Percentiles rank a stretch among this genome's conserved stretches.
phyloP scores from a whole-genome alignment of 2,113 vertebrate species.

The Pygoscelis antarcticus region DNA sequence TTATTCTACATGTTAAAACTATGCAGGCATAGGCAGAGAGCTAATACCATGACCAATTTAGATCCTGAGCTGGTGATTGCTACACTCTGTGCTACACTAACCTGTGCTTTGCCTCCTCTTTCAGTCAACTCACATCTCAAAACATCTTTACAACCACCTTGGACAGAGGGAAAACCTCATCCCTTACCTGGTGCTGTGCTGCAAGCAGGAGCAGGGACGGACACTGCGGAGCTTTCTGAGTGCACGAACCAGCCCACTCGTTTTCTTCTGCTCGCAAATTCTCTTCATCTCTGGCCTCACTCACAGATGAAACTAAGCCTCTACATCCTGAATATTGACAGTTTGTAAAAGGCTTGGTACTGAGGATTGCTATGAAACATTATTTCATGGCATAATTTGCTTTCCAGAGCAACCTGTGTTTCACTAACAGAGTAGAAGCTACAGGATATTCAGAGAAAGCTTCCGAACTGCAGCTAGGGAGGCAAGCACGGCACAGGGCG shows the following conservation, averaged over 20 bases:
- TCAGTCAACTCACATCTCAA: background rate
- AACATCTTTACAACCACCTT: background rate
- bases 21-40: background rate
- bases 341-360: background rate
- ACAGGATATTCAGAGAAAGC: background rate
- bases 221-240: rapidly evolving
- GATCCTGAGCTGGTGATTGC: background rate
- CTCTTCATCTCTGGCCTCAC: background rate
- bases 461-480: background rate
- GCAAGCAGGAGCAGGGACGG: rapidly evolving
- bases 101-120: background rate
- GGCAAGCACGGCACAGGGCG: background rate
- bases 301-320: background rate
- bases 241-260: background rate
- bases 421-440: background rate
- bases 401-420: background rate
- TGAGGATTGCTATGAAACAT: background rate
- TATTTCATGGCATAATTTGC: background rate
- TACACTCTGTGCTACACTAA: background rate
- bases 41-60: background rate
- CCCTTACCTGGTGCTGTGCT: background rate
- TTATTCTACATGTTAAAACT: background rate
- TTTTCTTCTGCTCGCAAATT: background rate
- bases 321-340: background rate
- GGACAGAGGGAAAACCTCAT: background rate